Evolutionary conservation across 2,888 invertebrate species (phyloP).

Genomic region (Salpingus planirostris): DNA sequence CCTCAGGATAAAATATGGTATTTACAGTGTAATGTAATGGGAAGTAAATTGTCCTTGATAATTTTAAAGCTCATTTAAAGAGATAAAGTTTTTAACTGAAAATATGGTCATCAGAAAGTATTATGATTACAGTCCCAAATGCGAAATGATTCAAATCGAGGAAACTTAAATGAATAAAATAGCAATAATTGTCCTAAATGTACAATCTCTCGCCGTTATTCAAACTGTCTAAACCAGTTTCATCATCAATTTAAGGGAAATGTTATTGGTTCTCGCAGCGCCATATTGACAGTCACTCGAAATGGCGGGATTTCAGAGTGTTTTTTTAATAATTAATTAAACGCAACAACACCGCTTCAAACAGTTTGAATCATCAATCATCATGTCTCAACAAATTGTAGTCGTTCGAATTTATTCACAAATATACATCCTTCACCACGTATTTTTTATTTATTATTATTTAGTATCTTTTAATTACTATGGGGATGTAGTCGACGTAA

Average conservation of each 20-base stretch:
- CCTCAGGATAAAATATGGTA: constrained; percentile 43
- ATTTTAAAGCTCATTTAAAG: constrained; percentile 37
- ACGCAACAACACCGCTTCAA: constrained; percentile 24
- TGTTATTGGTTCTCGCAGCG: no score
- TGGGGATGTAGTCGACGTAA: constrained; percentile 36
- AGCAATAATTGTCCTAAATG: constrained; percentile 18
- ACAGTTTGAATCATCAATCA: constrained; percentile 23
- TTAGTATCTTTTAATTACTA: no score
- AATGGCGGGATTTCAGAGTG: no score
- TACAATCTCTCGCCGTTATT: constrained; percentile 31
- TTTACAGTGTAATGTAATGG: constrained; percentile 44
- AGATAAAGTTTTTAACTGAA: constrained; percentile 28
- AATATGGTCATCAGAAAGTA: constrained; percentile 4
- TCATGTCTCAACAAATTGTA: constrained; percentile 21
- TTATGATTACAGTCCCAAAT: neutral
- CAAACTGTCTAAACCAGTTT: constrained; percentile 37
- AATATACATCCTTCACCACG: constrained; percentile 43
- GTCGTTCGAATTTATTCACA: constrained; percentile 38
- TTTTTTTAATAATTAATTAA: constrained; percentile 18
- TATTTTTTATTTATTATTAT: constrained; percentile 38
- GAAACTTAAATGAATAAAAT: no score
- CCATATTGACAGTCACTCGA: no score
- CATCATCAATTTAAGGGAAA: no score
- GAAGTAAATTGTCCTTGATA: constrained; percentile 41
- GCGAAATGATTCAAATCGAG: neutral